Percentiles rank a stretch among this genome's conserved stretches.
phyloP scores from a whole-genome alignment of 1,140 invertebrate genomes.

The Aphidius ervi region DNA sequence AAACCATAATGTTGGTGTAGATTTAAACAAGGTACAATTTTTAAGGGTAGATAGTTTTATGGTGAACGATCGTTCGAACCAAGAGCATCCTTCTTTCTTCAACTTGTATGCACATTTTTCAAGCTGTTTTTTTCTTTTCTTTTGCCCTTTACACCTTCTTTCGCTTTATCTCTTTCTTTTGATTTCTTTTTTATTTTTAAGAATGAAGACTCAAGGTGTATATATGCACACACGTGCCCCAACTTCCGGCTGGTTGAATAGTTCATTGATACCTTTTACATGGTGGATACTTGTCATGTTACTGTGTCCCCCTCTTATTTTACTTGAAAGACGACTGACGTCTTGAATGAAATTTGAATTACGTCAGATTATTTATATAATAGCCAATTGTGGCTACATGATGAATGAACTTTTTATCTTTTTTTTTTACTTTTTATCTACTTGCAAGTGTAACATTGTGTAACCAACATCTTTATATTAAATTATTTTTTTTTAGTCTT shows the following conservation, averaged over 20 bases:
- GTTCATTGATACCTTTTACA: constrained; percentile 18
- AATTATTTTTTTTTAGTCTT: neutral
- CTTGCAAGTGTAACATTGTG: neutral
- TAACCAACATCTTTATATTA: neutral
- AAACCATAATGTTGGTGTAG: too few species aligned
- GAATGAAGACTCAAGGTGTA: constrained; percentile 10
- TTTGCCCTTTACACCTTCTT: too few species aligned
- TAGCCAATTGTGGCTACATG: neutral
- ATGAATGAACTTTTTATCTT: constrained; percentile 4
- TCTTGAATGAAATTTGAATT: constrained; percentile 19
- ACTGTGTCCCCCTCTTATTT: neutral
- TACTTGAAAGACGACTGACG: constrained; percentile 10
- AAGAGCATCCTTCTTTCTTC: too few species aligned
- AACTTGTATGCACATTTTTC: too few species aligned
- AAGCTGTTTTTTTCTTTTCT: too few species aligned
- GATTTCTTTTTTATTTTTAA: constrained; percentile 12
- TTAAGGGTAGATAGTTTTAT: too few species aligned
- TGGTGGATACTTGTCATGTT: constrained; percentile 2
- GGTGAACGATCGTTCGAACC: too few species aligned
- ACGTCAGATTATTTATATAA: neutral
- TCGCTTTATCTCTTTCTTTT: constrained; percentile 9
- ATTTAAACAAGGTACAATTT: too few species aligned
- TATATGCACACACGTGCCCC: constrained; percentile 4
- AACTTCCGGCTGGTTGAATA: constrained; percentile 21
- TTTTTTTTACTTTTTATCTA: neutral